Base-by-base conservation (phyloP, 2,888 invertebrate species). In the Dicyrtomina minuta region DNA sequence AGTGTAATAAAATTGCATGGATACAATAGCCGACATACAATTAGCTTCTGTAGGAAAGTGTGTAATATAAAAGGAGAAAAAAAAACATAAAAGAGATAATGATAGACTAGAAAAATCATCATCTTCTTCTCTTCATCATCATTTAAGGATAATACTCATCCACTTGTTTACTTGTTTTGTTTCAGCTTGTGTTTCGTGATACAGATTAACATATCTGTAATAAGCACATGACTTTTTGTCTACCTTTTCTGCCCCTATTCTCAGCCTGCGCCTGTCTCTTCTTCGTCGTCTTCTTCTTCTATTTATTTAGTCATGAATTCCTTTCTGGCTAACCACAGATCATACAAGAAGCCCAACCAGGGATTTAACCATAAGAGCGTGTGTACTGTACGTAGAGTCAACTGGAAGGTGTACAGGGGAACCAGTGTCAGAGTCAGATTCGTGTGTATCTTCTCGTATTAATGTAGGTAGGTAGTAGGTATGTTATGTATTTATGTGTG, bases 1-100 rank as follows among this genome's bases (percentile, higher is more conserved):
- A 33, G 33, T 33, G 13, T 15, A 58, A 44, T 43, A 26, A 61
- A 61, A 61, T 61, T 43, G 44, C 46, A 61, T 61, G 61, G 24
- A 44, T 61, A 61, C 22, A 43, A 17, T 24, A 43, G 61, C 61
- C 26, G 44, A 22, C 26, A 17, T 61, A 44, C 61, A 61, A 61
- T 61, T 61, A 61, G 61, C 26, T 24, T 20, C 61, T 61, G 44
- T 44, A 44, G 44, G n/a, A 26, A 41, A 61, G 61, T 44, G 46
- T 61, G 61, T 46, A 61, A 61, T 61, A 17, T 61, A 24, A 55
- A 55, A 61, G 61, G 43, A 43, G 24, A 41, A 24, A 44, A 59
- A 44, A 24, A n/a, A n/a, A n/a, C n/a, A 61, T 61, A 61, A 61
- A 61, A 61, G 61, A 61, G 44, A 61, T 61, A 61, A 61, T 61